These are phyloP conservation scores for Eidolon dupreanum DNA, from an alignment of 2,797 vertebrate species.

Conservation along the genomic window DNA sequence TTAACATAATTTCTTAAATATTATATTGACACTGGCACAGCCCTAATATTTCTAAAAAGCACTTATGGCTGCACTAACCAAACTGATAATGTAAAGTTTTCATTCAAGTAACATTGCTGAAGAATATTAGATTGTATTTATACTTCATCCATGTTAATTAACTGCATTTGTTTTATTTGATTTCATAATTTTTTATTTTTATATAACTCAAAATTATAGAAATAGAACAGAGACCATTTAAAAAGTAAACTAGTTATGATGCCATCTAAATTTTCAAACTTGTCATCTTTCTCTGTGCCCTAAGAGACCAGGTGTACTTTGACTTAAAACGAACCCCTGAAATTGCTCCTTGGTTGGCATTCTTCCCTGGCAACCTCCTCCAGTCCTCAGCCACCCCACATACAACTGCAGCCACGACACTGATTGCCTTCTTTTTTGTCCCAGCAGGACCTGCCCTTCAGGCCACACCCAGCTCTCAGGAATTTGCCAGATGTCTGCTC, in stretches of 20 bases:
- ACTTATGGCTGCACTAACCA: not conserved
- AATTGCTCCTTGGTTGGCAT: not conserved
- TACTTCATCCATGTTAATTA: not conserved
- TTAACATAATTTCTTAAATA: not conserved
- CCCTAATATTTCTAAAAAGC: slow-evolving; percentile 24
- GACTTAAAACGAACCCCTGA: not conserved
- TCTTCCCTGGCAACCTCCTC: not conserved
- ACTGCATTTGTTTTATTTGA: not conserved
- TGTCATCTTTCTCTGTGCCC: not conserved
- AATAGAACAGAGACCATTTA: not conserved
- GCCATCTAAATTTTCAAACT: not conserved
- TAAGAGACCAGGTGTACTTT: not conserved
- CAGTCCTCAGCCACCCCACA: rapidly evolving
- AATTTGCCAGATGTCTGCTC: not conserved
- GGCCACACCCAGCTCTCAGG: not conserved
- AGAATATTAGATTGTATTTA: not conserved
- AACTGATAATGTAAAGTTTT: not conserved
- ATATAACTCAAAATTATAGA: not conserved
- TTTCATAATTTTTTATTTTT: not conserved
- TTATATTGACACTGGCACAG: not conserved
- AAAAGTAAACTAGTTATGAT: not conserved
- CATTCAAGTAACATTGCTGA: not conserved
- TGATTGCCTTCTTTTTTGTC: not conserved
- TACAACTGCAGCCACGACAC: not conserved
- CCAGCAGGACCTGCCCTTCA: not conserved